Base-by-base conservation (phyloP, 1,140 invertebrate genomes). In the Drosophila bocki region DNA sequence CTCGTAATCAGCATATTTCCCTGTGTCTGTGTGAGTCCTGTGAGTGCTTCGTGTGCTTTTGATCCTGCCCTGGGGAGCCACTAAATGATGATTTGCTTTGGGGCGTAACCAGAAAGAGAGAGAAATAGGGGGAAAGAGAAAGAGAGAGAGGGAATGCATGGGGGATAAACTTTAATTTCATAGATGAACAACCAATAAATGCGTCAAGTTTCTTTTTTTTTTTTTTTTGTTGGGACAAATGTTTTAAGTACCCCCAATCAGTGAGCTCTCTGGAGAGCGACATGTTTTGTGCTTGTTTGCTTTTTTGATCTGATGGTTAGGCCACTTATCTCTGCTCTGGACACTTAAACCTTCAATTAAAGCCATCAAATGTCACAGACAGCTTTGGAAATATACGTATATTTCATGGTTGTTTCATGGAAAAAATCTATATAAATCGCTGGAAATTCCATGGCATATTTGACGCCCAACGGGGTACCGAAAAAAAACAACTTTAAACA, bases 41-140 rank as follows among this genome's bases (percentile, higher is more conserved):
- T 68, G 29, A 54, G 56, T 29, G 45, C 54, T 29, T 48, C 62
- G 58, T 68, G n/a, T 50, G 74, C 63, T 26, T 58, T 78, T 78
- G 63, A 78, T 78, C 75, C 64, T 60, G 56, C 75, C 75, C 75
- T 45, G 22, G 75, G 75, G 75, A 78, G 57, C 57, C 57, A 78
- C 75, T 78, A 78, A 78, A 78, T 78, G 75, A 78, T 78, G 75
- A 78, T 78, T 78, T 75, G 70, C 71, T 62, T 77, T 72, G 69
- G 69, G 69, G 69, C 69, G 48, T 58, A 48, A 33, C 69, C 65
- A 19, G 42, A 37, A 9, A 29, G n/a, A 29, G 2, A 17, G n/a
- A 29, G 26, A 29, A 29, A 29, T 29, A 29, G 26, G 26, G 26
- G 26, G 26, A 6, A 29, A 29, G 22, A 22, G 15, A 11, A 12